Conservation (phyloP, 2,113 vertebrate genomes). For the Gavia stellata region DNA sequence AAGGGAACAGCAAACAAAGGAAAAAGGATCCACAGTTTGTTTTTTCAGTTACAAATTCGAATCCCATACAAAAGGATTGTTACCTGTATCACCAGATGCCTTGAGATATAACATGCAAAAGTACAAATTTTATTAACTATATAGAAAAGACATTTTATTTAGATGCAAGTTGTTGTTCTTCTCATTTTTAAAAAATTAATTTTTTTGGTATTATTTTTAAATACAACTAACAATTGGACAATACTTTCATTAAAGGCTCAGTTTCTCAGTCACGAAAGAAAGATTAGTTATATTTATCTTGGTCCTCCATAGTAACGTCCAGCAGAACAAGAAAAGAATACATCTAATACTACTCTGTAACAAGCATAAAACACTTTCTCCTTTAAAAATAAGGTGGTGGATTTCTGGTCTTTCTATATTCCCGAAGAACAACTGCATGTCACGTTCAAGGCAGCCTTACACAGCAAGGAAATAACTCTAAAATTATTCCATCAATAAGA, state of each 20-base stretch:
- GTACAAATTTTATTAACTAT: not conserved
- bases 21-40: not conserved
- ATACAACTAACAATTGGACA: not conserved
- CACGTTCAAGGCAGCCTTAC: not conserved
- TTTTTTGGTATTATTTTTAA: not conserved
- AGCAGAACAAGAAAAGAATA: not conserved
- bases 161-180: not conserved
- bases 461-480: not conserved
- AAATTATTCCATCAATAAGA: not conserved
- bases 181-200: accelerated
- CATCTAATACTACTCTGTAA: not conserved
- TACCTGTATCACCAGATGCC: not conserved
- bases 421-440: not conserved
- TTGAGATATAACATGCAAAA: not conserved
- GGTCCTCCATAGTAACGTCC: not conserved
- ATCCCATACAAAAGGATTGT: not conserved
- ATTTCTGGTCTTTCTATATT: not conserved
- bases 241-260: not conserved
- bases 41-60: not conserved
- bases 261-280: not conserved
- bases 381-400: not conserved
- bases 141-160: not conserved
- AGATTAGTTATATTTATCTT: not conserved
- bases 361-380: not conserved
- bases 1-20: not conserved